phyloP scores from a whole-genome alignment of 1,140 invertebrate genomes.

The Araneus ventricosus region DNA sequence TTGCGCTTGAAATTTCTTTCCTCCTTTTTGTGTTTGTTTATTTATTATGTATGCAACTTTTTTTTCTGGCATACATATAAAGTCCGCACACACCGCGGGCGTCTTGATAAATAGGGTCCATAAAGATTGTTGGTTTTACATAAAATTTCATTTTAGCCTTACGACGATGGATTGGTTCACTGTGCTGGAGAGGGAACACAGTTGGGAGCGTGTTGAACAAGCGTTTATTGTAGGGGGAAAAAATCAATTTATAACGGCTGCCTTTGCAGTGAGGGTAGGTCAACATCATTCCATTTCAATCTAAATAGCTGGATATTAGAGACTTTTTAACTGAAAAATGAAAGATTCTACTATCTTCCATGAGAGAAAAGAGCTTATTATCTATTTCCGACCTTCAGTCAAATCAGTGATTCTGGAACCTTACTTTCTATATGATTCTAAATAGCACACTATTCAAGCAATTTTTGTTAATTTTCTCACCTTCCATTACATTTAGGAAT shows the following conservation, averaged over 20 bases:
- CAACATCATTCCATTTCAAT: no score
- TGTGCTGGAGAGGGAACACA: not conserved
- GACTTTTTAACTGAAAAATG: not conserved
- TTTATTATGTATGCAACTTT: not conserved
- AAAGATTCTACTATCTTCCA: not conserved
- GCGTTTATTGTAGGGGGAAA: not conserved
- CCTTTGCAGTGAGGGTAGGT: not conserved
- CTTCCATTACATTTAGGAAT: no score
- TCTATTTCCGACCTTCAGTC: no score
- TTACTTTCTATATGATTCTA: no score
- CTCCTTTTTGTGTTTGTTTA: not conserved
- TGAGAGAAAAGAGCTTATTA: not conserved
- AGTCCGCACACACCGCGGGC: not conserved
- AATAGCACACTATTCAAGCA: no score
- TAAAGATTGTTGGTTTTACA: constrained; percentile 39
- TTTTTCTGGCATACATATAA: not conserved
- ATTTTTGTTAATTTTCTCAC: no score
- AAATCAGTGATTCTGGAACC: no score
- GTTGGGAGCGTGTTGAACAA: not conserved
- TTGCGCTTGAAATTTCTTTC: not conserved
- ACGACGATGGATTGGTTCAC: not conserved
- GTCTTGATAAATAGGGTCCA: constrained; percentile 36
- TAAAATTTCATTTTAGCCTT: constrained; percentile 28
- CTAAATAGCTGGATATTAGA: not conserved
- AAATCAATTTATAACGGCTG: not conserved